Base-by-base conservation (phyloP, 2,888 invertebrate species). In the Ferdinandea cuprea region DNA sequence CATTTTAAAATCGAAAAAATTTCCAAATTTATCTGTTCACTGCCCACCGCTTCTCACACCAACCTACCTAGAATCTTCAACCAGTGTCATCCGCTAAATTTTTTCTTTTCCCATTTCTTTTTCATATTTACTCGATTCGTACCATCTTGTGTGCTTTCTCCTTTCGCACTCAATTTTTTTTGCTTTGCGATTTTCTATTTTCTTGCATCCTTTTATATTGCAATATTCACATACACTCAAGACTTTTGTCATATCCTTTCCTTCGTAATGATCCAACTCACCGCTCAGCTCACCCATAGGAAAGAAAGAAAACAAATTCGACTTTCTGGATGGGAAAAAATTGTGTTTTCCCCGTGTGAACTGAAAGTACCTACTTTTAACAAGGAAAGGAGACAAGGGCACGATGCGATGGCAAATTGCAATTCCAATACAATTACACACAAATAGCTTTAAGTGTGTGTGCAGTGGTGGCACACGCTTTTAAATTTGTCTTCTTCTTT, bases 171-270 rank as follows among this genome's bases (percentile, higher is more conserved):
- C 40, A n/a, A n/a, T 72, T 48, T 61, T 56, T 72, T 48, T 25
- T 8, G 7, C 15, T 40, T 40, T 44, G 8, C 13, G 3, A 9
- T 0, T 15, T 56, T 56, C 25, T 28, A 28, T 69, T 56, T 48
- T 11, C 28, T 48, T 52, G 68, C 68, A 66, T 59, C 74, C 52
- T 58, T 25, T 66, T 66, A 59, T 66, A 58, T 66, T 76, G 76
- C 76, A 68, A 59, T 52, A 59, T 74, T 35, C 59, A 61, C 68
- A 76, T 58, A 76, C 76, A 76, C 50, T 76, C 52, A 76, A 76
- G 68, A 68, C 68, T 76, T 74, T 73, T 61, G 37, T 76, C 54
- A 61, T 50, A 59, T 68, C 59, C 68, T 50, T 59, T 52, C 30
- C 48, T 52, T 50, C 40, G 28, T n/a, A 48, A 28, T 13, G 28